Base-by-base conservation (phyloP, 2,888 invertebrate genomes). In the Ephialtes manifestator region DNA sequence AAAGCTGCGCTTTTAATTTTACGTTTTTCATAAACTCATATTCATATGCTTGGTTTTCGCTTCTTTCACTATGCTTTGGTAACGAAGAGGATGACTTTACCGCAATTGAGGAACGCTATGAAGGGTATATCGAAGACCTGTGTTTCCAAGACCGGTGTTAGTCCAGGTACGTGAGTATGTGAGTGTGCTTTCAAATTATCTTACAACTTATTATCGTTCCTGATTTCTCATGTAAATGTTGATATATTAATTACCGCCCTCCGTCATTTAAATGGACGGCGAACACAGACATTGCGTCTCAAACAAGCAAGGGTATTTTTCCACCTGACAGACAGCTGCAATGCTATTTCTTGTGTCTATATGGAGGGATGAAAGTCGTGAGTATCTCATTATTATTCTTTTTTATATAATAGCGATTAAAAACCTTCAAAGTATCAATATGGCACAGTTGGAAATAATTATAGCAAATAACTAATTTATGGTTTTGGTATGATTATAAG, bases 71-170 rank as follows among this genome's bases (percentile, higher is more conserved):
- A 55, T 46, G 48, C 39, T 7, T 71, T 48, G 28, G 15, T 43
- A 81, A 72, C 31, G 28, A 75, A 89, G 89, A 85, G 86, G 83
- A 85, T 92, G 86, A 84, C 83, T 2, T 5, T 95, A 93, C 95
- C 96, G 60, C 97, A 97, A 92, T 94, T 96, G 89, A 95, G 90
- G 90, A 95, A 95, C n/a, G 95, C 96, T 0, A 95, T 95, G 2
- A 96, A 96, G 92, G 94, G 96, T 90, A 95, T 97, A 94, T 94
- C 96, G 67, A 96, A 96, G 90, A 94, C 95, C 0, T 97, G 97
- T 89, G 94, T 95, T 75, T 95, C 96, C 1, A 97, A 96, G 94
- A 95, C 95, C 79, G 95, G 96, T 89, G 95, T 94, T 20, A 93
- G 94, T 53, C 94, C 95, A 88, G 96, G 96, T 96, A 93, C 94